These are phyloP conservation scores for Lasius platythorax DNA, from an alignment of 2,888 invertebrate genomes.

Conservation along the genomic window DNA sequence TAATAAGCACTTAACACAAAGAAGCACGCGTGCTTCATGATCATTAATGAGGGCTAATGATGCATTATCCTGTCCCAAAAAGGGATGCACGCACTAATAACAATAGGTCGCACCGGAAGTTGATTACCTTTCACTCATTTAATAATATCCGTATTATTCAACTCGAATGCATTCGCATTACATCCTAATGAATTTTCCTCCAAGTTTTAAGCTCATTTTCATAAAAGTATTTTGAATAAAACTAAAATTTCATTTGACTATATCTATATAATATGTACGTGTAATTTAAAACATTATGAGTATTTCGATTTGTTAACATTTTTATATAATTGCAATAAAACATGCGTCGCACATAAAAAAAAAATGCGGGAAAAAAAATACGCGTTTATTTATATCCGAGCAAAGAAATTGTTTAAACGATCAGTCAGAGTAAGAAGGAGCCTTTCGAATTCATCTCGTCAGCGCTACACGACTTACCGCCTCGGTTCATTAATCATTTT, in stretches of 20 bases:
- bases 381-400: background rate
- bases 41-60: constrained; percentile 69
- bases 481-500: constrained; percentile 50
- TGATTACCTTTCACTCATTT: constrained; percentile 21
- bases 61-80: constrained; percentile 59
- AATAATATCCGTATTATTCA: constrained; percentile 31
- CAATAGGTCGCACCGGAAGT: constrained; percentile 49
- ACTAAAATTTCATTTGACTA: background rate
- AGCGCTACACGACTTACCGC: background rate
- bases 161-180: constrained; percentile 13
- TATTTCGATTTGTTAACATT: background rate
- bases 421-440: constrained; percentile 10
- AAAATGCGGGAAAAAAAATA: background rate
- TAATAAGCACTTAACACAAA: constrained; percentile 71
- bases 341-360: background rate
- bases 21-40: constrained; percentile 48
- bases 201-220: background rate
- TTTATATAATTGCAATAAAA: background rate
- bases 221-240: background rate
- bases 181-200: background rate
- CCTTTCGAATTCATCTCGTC: constrained; percentile 30
- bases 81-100: constrained; percentile 39
- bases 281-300: background rate
- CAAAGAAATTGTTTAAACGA: background rate
- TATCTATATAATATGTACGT: background rate